Evolutionary conservation across 2,113 vertebrate genomes (phyloP).

Genomic region (Petromus typicus): DNA sequence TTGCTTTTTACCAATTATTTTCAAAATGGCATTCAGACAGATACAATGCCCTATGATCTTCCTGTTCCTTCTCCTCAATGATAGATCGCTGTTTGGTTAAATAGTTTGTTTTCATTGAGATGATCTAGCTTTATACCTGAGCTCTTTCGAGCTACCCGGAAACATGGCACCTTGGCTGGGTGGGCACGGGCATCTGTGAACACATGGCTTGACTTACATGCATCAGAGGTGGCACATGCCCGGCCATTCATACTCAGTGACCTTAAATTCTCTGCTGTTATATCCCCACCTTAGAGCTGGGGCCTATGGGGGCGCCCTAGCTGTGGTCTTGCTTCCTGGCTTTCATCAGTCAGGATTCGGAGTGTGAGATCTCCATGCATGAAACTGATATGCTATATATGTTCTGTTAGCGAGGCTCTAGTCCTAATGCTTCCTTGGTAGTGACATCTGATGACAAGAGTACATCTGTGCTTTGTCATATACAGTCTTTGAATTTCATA

Average conservation of each 20-base stretch:
- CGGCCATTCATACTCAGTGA: neutral
- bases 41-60: neutral
- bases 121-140: neutral
- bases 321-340: neutral
- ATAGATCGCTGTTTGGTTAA: neutral
- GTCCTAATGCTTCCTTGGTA: neutral
- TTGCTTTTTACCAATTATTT: neutral
- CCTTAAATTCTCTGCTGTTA: neutral
- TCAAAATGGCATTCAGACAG: neutral
- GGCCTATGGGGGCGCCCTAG: neutral
- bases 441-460: neutral
- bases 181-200: neutral
- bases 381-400: fast-evolving
- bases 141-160: neutral
- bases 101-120: neutral
- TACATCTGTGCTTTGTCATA: neutral
- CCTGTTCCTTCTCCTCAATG: neutral
- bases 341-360: neutral
- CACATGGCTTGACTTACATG: neutral
- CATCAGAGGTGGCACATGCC: neutral
- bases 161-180: neutral
- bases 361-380: neutral
- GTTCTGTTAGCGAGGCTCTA: neutral
- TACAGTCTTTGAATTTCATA: neutral
- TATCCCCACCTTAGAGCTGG: neutral